Evolutionary conservation across 2,113 vertebrate genomes (phyloP), one percentile per base, ranked within the genome.

Genomic region (Pseudopodoces humilis): DNA sequence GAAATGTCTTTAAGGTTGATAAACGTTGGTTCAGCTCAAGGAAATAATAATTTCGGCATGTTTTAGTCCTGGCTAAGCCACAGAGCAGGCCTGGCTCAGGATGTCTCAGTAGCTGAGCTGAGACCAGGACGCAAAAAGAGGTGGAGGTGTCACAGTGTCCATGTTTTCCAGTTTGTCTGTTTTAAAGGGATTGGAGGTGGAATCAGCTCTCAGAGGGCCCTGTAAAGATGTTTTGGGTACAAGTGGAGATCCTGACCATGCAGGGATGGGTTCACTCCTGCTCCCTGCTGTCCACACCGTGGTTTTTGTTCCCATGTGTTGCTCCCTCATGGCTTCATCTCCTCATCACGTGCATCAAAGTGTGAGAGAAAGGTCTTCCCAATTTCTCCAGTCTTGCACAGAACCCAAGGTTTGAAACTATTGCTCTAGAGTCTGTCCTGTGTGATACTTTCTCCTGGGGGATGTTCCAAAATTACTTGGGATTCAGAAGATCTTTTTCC

Each of bases 351-450:
- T 20, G 30, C 70, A 83, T n/a, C 33, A 52, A 28, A 86, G 43
- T 5, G 33, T 3, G 4, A 58, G 22, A 33, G 53, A 55, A 37
- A 30, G 4, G 0, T 27, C 8, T 43, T 43, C 13, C 27, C 5
- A 15, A 22, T 79, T 68, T 15, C 9, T 31, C 18, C 13, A 39
- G 15, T 14, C 47, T 58, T 55, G 25, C 25, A 35, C 62, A 52
- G 43, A 67, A 28, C 19, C 35, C 13, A n/a, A 11, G 15, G 9
- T 10, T 35, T 44, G 65, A 53, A 53, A 30, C 13, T 3, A 15
- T 4, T 39, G 21, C 63, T 88, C 37, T 83, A 71, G 44, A 49
- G 20, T n/a, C 11, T 15, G 2, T 25, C 23, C 10, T 3, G 13
- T 25, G 20, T 19, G 64, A 28, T 63, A 1, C 24, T 80, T 60